Base-by-base conservation (phyloP, 2,113 vertebrate genomes). In the Jaculus jaculus region DNA sequence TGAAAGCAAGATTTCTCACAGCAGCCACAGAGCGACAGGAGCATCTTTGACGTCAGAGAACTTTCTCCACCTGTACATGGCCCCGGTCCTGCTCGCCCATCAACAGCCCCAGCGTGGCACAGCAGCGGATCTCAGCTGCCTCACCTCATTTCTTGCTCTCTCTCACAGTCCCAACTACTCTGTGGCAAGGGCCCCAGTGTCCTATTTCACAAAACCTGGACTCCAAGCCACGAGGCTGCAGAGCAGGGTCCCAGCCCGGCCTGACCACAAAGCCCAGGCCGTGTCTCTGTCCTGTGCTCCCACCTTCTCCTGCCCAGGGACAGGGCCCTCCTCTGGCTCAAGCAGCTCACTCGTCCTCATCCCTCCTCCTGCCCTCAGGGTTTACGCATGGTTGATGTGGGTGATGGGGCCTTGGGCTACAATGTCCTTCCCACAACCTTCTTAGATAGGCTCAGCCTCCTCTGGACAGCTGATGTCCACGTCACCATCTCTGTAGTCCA, bases 1-100 rank as follows among this genome's bases (percentile, higher is more conserved):
- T 0, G 34, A 82, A 77, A 95, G 81, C 68, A 95, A 93, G 82
- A 5, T 58, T 47, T 94, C 97, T 89, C 81, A 75, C 78, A 66
- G 30, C 84, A 74, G 87, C 75, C 81, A 78, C 65, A 92, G 90
- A 92, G 87, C 87, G 95, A 96, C 37, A 83, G 0, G 18, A 89
- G 79, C 51, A 37, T 93, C 84, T 83, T 24, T 83, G 94, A 87
- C 11, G 3, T 37, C 42, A 85, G 94, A 93, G 90, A 89, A 91
- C 84, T 81, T 73, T 95, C 78, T 20, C 90, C 24, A 42, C 95
- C 89, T 97, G 89, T 84, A 2, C 28, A 39, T 63, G 82, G 82
- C 11, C 47, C 34, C 39, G 39, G 34, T 37, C 21, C 60, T 20
- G 8, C 21, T 4, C 54, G 54, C 20, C 47, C 7, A 18, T 17